Evolutionary conservation across 2,113 vertebrate species (phyloP).

Genomic region (Vicugna pacos): DNA sequence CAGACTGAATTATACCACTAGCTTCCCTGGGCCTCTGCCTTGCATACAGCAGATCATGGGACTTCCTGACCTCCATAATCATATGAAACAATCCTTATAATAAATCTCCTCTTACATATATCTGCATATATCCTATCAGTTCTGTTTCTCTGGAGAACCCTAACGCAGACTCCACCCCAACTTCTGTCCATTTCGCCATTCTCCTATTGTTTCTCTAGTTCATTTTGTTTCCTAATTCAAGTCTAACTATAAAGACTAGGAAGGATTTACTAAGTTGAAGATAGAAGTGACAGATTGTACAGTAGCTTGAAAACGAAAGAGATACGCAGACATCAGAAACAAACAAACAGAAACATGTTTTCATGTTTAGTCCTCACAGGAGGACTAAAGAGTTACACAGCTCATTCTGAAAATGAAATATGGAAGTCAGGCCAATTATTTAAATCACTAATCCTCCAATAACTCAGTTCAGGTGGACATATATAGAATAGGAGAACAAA

Average conservation of each 20-base stretch:
- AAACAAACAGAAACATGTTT: constrained; percentile 43
- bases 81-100: neutral
- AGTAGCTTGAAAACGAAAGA: constrained; percentile 16
- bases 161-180: neutral
- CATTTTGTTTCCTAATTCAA: constrained; percentile 50
- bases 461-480: neutral
- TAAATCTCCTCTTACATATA: neutral
- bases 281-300: constrained; percentile 51
- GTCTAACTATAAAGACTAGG: constrained; percentile 22
- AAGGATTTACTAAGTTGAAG: constrained; percentile 42
- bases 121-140: neutral
- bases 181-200: neutral
- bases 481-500: neutral
- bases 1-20: neutral
- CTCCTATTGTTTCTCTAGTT: neutral
- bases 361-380: neutral
- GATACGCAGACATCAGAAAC: constrained; percentile 26
- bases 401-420: constrained; percentile 44
- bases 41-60: neutral
- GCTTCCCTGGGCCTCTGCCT: neutral
- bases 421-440: neutral
- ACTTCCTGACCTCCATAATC: neutral
- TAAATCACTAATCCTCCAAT: constrained; percentile 23
- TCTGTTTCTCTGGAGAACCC: neutral
- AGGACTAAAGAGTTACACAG: neutral